Evolutionary conservation across 2,113 vertebrate species (phyloP).

Genomic region (Trematocara variabile): DNA sequence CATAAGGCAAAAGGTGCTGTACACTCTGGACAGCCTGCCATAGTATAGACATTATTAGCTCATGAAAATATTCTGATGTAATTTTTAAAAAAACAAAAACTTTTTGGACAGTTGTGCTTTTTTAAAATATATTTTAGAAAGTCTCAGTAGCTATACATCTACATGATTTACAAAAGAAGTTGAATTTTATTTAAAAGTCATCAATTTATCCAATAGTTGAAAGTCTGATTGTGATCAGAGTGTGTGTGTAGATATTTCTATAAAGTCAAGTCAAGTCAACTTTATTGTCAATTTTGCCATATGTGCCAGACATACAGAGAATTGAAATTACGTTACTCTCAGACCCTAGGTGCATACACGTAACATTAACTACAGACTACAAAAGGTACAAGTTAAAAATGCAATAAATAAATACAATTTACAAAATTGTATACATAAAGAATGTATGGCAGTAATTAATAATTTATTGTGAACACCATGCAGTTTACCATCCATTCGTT

Average conservation of each 20-base stretch:
- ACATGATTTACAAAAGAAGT: background rate
- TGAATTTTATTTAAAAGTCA: background rate
- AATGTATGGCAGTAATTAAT: background rate
- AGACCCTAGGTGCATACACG: no score
- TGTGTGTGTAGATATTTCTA: background rate
- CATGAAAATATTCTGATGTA: background rate
- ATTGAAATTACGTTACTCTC: no score
- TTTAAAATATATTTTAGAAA: background rate
- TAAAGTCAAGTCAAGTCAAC: background rate
- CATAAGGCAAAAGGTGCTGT: background rate
- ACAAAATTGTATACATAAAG: background rate
- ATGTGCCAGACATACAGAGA: no score
- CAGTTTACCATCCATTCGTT: background rate
- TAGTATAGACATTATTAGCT: background rate
- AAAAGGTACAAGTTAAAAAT: no score
- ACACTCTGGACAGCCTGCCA: background rate
- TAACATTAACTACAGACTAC: no score
- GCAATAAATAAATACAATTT: no score
- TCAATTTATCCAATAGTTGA: background rate
- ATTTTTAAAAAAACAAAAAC: fast-evolving
- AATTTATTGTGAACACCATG: background rate
- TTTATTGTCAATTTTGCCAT: no score
- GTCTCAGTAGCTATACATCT: background rate
- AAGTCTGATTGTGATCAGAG: background rate
- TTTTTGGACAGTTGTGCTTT: background rate